These are phyloP conservation scores for Sinocyclocheilus maitianheensis DNA, from an alignment of 2,113 vertebrate species.

Conservation along the genomic window DNA sequence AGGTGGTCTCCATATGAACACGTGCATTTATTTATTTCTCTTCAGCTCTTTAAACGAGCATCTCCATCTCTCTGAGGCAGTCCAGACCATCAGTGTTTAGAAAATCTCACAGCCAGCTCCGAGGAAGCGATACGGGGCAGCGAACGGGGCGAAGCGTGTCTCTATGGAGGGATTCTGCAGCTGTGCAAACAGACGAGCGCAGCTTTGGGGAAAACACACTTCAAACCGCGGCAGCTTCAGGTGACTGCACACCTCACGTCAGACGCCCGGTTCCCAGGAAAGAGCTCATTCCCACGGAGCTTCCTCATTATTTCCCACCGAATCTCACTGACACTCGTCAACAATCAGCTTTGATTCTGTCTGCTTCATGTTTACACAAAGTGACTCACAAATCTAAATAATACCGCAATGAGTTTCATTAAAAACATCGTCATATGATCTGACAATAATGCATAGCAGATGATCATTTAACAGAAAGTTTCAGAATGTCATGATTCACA, in stretches of 20 bases:
- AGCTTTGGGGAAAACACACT: background rate
- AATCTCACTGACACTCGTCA: background rate
- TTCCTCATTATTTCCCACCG: background rate
- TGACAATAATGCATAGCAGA: background rate
- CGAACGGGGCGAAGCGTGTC: background rate
- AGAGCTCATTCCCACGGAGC: background rate
- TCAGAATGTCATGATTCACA: too few species aligned
- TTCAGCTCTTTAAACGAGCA: constrained; percentile 79
- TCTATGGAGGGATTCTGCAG: background rate
- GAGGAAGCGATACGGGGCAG: background rate
- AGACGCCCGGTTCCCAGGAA: too few species aligned
- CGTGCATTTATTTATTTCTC: constrained; percentile 82
- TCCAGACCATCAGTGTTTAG: constrained; percentile 77
- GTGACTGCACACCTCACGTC: background rate
- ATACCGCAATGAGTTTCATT: background rate
- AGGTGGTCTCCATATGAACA: background rate
- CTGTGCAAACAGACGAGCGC: background rate
- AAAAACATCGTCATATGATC: background rate
- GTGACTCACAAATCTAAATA: too few species aligned
- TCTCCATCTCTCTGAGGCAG: constrained; percentile 84
- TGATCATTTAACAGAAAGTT: background rate
- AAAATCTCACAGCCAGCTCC: constrained; percentile 69
- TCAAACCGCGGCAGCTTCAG: background rate
- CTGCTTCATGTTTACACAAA: too few species aligned
- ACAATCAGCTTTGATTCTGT: background rate